Base-by-base conservation (phyloP, 2,113 vertebrate species). In the Boulengeromyrus knoepffleri region DNA sequence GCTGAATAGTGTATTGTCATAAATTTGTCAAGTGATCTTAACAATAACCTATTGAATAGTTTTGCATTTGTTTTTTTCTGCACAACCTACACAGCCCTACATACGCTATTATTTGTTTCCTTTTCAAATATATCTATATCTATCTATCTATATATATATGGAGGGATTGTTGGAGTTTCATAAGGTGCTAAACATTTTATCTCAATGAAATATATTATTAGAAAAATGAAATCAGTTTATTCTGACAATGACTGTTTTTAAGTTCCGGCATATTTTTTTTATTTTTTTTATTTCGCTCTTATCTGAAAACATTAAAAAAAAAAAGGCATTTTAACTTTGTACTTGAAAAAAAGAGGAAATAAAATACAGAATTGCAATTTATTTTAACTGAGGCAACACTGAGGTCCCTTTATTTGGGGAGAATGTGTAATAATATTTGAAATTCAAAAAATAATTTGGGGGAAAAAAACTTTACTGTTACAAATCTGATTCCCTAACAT, bases 241-340 rank as follows among this genome's bases (percentile, higher is more conserved):
- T 96, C 97, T 95, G 96, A 98, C 96, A 96, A 97, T 97, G 97
- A 97, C 96, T 97, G 96, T 97, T 97, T 97, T 97, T 97, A 96
- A 96, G 97, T 97, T 97, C 96, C 97, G 97, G 95, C 96, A 97
- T 58, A 0, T 13, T 70, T 31, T 62, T 62, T 27, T 66, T 66
- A 96, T 96, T 97, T 96, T 98, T 46, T 8, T 46, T 98, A 97
- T 99, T 98, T 98, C 97, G 97, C 96, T 97, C 96, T 97, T 97
- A 96, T 97, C 98, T 97, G 97, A 97, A 97, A 97, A 97, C 96
- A 96, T 96, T 95, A 95, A 96, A 97, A 98, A 96, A 96, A 0
- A 31, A 97, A 98, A 98, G 97, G 97, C 97, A 98, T 98, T 99
- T 98, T 98, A 99, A 98, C 97, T 99, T 99, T 98, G 97, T 99